Conservation (phyloP, 2,888 invertebrate genomes). For the Eledone cirrhosa region DNA sequence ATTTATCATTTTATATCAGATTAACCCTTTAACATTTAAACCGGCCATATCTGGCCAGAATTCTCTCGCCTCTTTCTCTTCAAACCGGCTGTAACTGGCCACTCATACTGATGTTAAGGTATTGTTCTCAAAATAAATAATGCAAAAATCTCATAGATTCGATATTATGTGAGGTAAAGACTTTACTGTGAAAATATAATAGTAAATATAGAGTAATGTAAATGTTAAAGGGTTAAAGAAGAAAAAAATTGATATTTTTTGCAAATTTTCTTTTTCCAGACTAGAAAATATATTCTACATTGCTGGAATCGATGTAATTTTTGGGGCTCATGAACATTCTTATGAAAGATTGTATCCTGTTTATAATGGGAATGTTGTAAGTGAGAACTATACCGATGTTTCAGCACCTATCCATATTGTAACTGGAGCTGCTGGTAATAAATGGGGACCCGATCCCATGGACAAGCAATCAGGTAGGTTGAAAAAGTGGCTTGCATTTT, state of each 20-base stretch:
- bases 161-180: too few species aligned
- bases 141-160: too few species aligned
- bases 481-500: not conserved
- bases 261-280: constrained; percentile 37
- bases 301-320: constrained; percentile 55
- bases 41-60: too few species aligned
- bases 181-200: too few species aligned
- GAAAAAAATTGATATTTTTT: not conserved
- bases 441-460: constrained; percentile 43
- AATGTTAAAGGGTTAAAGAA: too few species aligned
- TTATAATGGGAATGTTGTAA: constrained; percentile 43
- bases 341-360: constrained; percentile 60
- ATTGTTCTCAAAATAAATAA: too few species aligned
- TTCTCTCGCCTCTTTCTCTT: too few species aligned
- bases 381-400: constrained; percentile 49
- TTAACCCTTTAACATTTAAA: not conserved
- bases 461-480: not conserved
- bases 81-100: too few species aligned
- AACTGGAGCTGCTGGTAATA: constrained; percentile 51
- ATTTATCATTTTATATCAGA: not conserved
- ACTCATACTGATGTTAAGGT: too few species aligned
- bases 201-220: not conserved
- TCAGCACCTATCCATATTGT: constrained; percentile 55
- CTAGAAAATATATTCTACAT: constrained; percentile 58
- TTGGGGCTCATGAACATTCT: constrained; percentile 54